phyloP scores from a whole-genome alignment of 1,140 invertebrate genomes.

The Oncopeltus fasciatus region DNA sequence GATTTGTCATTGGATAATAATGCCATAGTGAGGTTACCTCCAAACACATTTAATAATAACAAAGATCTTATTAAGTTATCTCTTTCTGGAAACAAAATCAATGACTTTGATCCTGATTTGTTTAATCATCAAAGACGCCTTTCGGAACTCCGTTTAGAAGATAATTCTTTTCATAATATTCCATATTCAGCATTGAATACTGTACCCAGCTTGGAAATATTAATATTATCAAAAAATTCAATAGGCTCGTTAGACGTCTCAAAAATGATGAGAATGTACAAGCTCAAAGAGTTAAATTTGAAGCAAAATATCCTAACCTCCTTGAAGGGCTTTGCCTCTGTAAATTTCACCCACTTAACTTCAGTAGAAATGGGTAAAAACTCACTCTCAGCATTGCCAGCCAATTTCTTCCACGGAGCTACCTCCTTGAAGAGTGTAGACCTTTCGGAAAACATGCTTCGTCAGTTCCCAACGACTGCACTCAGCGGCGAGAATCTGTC shows the following conservation, averaged over 20 bases:
- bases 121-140: conserved; percentile 54
- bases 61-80: conserved; percentile 56
- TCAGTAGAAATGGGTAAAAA: conserved; percentile 62
- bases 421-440: conserved; percentile 55
- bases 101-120: conserved; percentile 45
- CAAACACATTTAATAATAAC: conserved; percentile 54
- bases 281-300: conserved; percentile 57
- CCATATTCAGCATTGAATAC: conserved; percentile 62
- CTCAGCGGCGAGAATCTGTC: conserved; percentile 59
- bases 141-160: conserved; percentile 54
- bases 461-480: conserved; percentile 62
- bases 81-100: conserved; percentile 49
- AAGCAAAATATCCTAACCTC: conserved; percentile 58
- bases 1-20: conserved; percentile 51
- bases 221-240: conserved; percentile 49
- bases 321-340: conserved; percentile 57
- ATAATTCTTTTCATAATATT: conserved; percentile 55
- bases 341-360: conserved; percentile 53
- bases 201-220: conserved; percentile 48
- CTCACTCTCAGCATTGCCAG: conserved; percentile 54
- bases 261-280: conserved; percentile 53
- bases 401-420: conserved; percentile 58
- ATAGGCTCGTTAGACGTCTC: conserved; percentile 57
- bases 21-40: conserved; percentile 46
- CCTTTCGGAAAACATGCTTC: conserved; percentile 64